Evolutionary conservation across 2,113 vertebrate species (phyloP), one percentile per base, ranked within the genome.

Genomic region (Rhizomys pruinosus): DNA sequence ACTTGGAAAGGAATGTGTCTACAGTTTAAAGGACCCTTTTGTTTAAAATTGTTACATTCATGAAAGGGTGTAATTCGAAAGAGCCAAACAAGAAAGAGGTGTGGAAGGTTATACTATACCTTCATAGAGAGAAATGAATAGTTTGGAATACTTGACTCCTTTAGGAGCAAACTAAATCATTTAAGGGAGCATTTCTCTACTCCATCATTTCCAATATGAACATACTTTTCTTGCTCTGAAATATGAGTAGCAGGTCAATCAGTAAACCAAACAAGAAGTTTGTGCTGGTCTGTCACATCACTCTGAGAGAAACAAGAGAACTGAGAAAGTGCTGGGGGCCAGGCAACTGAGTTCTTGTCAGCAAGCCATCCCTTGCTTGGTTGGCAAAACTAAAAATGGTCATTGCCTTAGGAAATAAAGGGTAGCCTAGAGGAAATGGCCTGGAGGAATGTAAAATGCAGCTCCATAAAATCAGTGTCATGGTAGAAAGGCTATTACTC

Each of bases 361-460:
- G 23, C 66, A 71, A 93, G 59, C 57, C 74, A n/a, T 84, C 37
- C 82, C 87, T 89, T 42, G 84, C 89, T 92, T 91, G n/a, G 87
- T 80, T 90, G 77, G 81, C 80, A 91, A 95, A 72, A 92, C 89
- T 95, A 91, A 95, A 95, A 96, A 95, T 93, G 87, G 61, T 69
- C 89, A 92, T 92, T 89, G 91, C 94, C 89, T 81, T 89, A 87
- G 89, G 94, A 95, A 80, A 76, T 57, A 80, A 94, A 84, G 37
- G 20, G 84, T 94, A 72, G 86, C 94, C 84, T 91, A 79, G 74
- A 92, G 91, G 59, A 82, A 93, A 92, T 79, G 73, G 84, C 91
- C 93, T 90, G 59, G 44, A 94, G 94, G 86, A 89, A 95, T 74
- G n/a, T 42, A 84, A 95, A 95, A 72, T 71, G 52, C 69, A 88